Evolutionary conservation across 2,797 vertebrate species (phyloP).

Genomic region (Triplophysa bombifrons): DNA sequence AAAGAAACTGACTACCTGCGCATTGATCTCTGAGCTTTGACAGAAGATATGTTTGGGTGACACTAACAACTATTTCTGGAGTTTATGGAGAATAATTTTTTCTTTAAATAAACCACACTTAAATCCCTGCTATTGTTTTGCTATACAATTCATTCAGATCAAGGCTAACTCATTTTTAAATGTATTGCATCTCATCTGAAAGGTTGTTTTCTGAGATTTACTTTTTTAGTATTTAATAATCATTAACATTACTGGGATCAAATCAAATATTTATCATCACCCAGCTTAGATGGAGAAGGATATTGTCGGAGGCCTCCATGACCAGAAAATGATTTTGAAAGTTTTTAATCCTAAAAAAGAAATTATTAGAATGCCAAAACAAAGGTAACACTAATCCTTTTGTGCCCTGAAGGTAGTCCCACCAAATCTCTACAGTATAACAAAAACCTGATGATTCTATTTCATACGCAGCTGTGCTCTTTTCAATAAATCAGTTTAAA

Average conservation of each 20-base stretch:
- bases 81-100: conserved; percentile 59
- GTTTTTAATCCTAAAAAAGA: conserved; percentile 40
- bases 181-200: not conserved
- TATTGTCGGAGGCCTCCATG: conserved; percentile 9
- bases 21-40: conserved; percentile 78
- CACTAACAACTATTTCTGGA: conserved; percentile 68
- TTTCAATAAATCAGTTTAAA: conserved; percentile 52
- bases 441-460: conserved; percentile 52
- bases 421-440: conserved; percentile 41
- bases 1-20: conserved; percentile 86
- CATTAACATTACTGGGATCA: conserved; percentile 6
- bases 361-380: conserved; percentile 36
- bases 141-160: not conserved
- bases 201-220: not conserved
- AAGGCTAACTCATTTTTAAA: not conserved
- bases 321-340: conserved; percentile 30
- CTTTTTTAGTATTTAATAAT: not conserved
- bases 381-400: conserved; percentile 48
- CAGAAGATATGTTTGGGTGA: conserved; percentile 78
- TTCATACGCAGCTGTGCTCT: conserved; percentile 43
- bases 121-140: conserved; percentile 1
- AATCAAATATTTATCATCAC: conserved; percentile 16
- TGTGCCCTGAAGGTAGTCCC: conserved; percentile 50
- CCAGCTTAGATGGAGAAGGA: not conserved
- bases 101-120: conserved; percentile 40